Conservation (phyloP, 2,113 vertebrate genomes). For the Scophthalmus maximus region DNA sequence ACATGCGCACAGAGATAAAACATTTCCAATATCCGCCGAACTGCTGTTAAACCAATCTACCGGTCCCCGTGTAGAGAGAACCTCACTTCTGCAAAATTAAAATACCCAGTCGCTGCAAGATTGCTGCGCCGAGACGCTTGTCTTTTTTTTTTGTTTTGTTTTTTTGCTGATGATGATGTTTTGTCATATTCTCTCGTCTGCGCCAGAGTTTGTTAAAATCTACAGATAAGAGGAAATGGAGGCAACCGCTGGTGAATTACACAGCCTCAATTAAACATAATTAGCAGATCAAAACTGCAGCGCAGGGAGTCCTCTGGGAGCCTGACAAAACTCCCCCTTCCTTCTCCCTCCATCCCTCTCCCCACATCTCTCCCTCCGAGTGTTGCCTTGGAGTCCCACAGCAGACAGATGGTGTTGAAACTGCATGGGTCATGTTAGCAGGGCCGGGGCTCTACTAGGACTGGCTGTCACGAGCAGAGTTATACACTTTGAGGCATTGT, state of each 20-base stretch:
- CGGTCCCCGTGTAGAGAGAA: conserved; percentile 19
- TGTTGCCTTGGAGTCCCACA: conserved; percentile 60
- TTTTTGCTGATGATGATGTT: conserved; percentile 39
- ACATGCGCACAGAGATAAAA: conserved; percentile 57
- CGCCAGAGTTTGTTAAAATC: conserved; percentile 38
- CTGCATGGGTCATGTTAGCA: conserved; percentile 64
- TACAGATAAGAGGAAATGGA: conserved; percentile 54
- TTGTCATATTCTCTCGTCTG: conserved; percentile 43
- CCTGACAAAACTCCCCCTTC: conserved; percentile 17
- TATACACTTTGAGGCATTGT: conserved; percentile 23
- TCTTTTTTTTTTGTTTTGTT: too few relatives aligned
- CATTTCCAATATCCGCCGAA: conserved; percentile 65
- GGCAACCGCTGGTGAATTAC: conserved; percentile 58
- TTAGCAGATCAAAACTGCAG: conserved; percentile 74
- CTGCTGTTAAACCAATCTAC: conserved; percentile 23
- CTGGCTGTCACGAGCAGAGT: conserved; percentile 50
- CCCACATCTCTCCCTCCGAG: conserved; percentile 47
- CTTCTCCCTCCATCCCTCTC: not conserved
- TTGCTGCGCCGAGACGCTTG: conserved; percentile 27
- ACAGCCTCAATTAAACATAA: conserved; percentile 72
- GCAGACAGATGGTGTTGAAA: conserved; percentile 74
- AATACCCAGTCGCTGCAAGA: conserved; percentile 24
- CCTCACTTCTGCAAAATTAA: conserved; percentile 9
- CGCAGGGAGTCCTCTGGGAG: conserved; percentile 62
- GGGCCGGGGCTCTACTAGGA: conserved; percentile 43